These are phyloP conservation scores for Cryptoprocta ferox DNA, from an alignment of 2,797 vertebrate genomes.

Conservation along the genomic window DNA sequence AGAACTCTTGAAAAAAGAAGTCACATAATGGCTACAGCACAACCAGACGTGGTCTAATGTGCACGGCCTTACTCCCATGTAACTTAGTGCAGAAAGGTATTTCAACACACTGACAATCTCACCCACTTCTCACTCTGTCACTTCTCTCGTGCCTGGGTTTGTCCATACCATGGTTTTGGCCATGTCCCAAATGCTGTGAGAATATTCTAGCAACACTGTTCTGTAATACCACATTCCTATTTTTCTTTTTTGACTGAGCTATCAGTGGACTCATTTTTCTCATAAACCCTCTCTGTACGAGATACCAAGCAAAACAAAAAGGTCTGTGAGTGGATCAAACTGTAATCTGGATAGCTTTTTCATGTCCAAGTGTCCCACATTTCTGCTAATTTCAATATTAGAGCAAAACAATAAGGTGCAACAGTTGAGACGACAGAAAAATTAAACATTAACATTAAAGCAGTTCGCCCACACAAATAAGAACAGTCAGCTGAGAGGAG, in stretches of 20 bases:
- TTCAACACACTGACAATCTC: background rate
- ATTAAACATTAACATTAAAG: background rate
- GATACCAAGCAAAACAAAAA: conserved; percentile 43
- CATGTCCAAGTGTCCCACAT: background rate
- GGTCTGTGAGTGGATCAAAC: background rate
- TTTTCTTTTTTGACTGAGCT: background rate
- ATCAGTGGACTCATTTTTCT: conserved; percentile 1
- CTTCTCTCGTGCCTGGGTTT: background rate
- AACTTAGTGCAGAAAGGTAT: background rate
- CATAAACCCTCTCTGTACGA: background rate
- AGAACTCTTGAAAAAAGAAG: background rate
- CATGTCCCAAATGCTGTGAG: background rate
- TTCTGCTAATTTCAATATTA: background rate
- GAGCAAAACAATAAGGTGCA: background rate
- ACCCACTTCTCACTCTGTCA: background rate
- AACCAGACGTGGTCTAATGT: background rate
- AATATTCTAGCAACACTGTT: background rate
- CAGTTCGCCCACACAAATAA: background rate
- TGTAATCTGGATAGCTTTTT: background rate
- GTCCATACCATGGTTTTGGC: background rate
- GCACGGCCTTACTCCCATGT: background rate
- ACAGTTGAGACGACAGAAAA: background rate
- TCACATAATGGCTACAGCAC: background rate
- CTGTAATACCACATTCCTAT: background rate
- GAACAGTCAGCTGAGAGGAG: background rate